Evolutionary conservation across 2,888 invertebrate species (phyloP), one percentile per base, ranked within the genome.

Genomic region (Limnephilus rhombicus): DNA sequence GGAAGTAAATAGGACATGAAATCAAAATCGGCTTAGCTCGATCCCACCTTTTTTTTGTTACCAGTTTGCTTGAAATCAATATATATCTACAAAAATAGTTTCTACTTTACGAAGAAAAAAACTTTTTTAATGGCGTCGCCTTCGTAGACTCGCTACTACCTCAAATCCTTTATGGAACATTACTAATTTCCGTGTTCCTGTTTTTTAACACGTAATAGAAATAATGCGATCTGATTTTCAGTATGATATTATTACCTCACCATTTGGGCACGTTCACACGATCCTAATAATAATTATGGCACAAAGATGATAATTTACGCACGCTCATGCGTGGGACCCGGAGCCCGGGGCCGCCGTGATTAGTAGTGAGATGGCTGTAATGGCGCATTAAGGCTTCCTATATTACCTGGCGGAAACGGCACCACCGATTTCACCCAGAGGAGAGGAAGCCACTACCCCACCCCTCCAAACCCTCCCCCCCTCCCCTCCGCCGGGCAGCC

Each of bases 361-460:
- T 91, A 91, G 87, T 87, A 85, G 90, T 88, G 92, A 92, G 91
- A 91, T 85, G 87, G 92, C 90, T 87, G 85, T 92, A 92, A 92
- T 91, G 92, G 91, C 90, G 87, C 92, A 92, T 92, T 92, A 91
- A 82, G 91, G 90, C 90, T 68, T 92, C 90, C 91, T 92, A 91
- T 92, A 92, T 92, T 91, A 87, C 86, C 90, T 87, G 87, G 45
- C 92, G 91, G 92, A 91, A 92, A 80, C 29, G 85, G 41, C 41
- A 31, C 88, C 49, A 83, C 80, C 92, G 90, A 90, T 92, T 92
- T 90, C 68, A n/a, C 92, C 37, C 41, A 85, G 53, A 89, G 37
- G 13, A 68, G 68, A 68, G 81, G 83, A 81, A 45, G 89, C 41
- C 41, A 18, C 41, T 37, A 53, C 53, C 87, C 68, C n/a, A 9